These are phyloP conservation scores for Neolamprologus falcicula DNA, from an alignment of 2,113 vertebrate species.

Conservation along the genomic window DNA sequence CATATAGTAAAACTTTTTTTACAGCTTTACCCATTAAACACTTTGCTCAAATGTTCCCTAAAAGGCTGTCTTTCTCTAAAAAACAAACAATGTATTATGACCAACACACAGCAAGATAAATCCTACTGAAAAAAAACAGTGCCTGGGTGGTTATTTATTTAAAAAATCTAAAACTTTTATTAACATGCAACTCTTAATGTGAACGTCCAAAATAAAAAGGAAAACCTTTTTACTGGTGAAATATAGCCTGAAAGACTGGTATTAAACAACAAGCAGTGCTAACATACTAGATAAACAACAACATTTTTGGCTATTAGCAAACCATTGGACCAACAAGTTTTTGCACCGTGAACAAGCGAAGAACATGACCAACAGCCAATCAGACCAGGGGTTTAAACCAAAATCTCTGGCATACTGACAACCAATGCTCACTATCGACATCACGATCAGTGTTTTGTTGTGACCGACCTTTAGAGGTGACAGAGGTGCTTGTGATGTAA, in stretches of 20 bases:
- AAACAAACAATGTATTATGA: background rate
- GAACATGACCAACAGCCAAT: background rate
- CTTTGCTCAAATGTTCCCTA: background rate
- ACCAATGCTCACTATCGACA: accelerated
- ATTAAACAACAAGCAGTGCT: background rate
- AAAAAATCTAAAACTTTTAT: background rate
- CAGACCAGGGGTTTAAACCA: background rate
- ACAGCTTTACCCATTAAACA: background rate
- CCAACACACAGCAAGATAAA: background rate
- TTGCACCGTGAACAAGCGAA: background rate
- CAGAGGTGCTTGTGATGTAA: background rate
- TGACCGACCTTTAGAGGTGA: background rate
- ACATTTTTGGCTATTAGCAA: background rate
- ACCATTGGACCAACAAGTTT: background rate
- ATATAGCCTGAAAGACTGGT: background rate
- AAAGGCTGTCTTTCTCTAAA: background rate
- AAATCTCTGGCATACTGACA: background rate
- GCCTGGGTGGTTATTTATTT: background rate
- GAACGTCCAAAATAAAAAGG: background rate
- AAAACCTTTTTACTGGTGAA: background rate
- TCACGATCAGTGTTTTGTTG: background rate
- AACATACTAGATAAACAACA: background rate
- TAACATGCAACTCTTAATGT: background rate
- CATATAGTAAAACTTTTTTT: background rate
- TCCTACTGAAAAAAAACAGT: background rate